phyloP scores from a whole-genome alignment of 2,113 vertebrate genomes.

The Suricata suricatta region DNA sequence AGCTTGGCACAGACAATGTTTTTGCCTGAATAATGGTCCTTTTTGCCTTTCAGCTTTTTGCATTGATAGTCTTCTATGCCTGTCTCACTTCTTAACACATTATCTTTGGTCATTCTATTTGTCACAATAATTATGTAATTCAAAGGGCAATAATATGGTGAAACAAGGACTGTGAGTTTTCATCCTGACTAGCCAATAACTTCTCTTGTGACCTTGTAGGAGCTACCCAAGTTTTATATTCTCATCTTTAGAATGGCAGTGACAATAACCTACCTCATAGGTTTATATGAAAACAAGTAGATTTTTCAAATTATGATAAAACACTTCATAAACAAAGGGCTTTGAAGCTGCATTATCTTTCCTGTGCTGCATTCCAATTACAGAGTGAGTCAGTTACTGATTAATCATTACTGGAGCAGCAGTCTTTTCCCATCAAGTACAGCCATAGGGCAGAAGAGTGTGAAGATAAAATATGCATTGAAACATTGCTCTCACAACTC shows the following conservation, averaged over 20 bases:
- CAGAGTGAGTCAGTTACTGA: constrained; percentile 9
- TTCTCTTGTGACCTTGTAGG: background rate
- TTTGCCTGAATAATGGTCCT: background rate
- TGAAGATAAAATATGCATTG: constrained; percentile 34
- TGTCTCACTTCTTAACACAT: constrained; percentile 10
- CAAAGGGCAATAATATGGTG: constrained; percentile 20
- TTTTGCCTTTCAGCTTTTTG: constrained; percentile 29
- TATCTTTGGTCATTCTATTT: constrained; percentile 32
- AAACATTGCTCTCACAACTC: background rate
- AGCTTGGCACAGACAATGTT: background rate
- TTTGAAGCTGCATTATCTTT: background rate
- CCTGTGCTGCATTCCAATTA: background rate
- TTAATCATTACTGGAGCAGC: background rate
- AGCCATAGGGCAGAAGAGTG: background rate
- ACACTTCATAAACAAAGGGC: constrained; percentile 46
- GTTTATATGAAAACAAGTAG: background rate
- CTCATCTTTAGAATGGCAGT: background rate
- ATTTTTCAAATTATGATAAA: constrained; percentile 55
- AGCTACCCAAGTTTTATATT: background rate
- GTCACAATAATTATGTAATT: constrained; percentile 36
- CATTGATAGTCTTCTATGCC: background rate
- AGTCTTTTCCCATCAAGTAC: background rate
- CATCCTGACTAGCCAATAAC: background rate
- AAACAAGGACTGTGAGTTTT: background rate
- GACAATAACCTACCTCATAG: background rate